Evolutionary conservation across 2,113 vertebrate genomes (phyloP).

Genomic region (Corydoras sp.): DNA sequence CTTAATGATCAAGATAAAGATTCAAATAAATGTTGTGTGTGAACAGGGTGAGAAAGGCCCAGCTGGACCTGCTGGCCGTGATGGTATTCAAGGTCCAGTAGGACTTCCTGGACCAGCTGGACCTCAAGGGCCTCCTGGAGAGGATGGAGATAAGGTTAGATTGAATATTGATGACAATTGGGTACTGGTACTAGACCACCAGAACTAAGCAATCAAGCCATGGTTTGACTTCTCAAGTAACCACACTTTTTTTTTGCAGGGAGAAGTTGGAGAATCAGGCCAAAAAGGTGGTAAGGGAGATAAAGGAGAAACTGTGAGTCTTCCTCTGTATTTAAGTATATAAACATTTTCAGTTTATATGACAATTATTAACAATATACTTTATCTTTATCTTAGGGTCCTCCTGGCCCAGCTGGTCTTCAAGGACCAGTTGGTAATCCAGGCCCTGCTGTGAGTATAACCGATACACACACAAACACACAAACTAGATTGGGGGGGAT

Average conservation of each 20-base stretch:
- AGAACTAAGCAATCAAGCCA: no score
- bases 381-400: slow-evolving; percentile 69
- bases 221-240: no score
- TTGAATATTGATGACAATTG: neutral
- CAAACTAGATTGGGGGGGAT: neutral
- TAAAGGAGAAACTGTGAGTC: slow-evolving; percentile 93
- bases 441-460: slow-evolving; percentile 87
- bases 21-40: slow-evolving; percentile 21
- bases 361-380: neutral
- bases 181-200: neutral
- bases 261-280: slow-evolving; percentile 92
- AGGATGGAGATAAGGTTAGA: slow-evolving; percentile 86
- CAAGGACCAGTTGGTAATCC: slow-evolving; percentile 92
- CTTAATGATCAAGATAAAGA: no score
- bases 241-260: slow-evolving; percentile 60
- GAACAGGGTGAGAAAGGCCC: slow-evolving; percentile 93
- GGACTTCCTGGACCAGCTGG: slow-evolving; percentile 91
- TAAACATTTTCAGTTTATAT: neutral
- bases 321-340: neutral
- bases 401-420: slow-evolving; percentile 82
- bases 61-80: slow-evolving; percentile 87
- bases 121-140: slow-evolving; percentile 92
- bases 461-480: neutral
- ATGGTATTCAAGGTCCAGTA: slow-evolving; percentile 94
- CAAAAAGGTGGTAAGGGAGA: slow-evolving; percentile 95